Percentiles rank a stretch among this genome's conserved stretches.
phyloP scores from a whole-genome alignment of 2,797 vertebrate species.

The Tinamus major region DNA sequence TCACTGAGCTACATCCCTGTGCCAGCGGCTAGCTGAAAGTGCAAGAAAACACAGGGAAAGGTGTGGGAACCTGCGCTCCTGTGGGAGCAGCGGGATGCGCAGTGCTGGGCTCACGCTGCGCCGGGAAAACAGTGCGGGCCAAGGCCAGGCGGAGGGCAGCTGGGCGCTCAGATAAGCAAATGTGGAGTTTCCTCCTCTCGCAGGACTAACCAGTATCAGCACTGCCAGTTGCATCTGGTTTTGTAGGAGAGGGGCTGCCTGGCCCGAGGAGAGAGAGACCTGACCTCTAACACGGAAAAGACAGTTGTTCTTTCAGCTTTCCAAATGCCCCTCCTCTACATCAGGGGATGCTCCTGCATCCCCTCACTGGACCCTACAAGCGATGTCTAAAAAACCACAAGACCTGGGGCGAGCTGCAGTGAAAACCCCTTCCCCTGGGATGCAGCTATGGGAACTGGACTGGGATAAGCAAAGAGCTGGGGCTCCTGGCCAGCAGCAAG shows the following conservation, averaged over 20 bases:
- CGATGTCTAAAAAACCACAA: too few species aligned
- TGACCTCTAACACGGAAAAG: neutral
- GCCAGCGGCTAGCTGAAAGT: too few species aligned
- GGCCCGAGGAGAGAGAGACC: neutral
- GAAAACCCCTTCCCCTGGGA: neutral
- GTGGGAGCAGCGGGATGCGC: neutral
- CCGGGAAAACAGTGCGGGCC: neutral
- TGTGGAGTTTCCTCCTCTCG: fast-evolving
- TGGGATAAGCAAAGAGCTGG: neutral
- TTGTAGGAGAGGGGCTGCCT: neutral
- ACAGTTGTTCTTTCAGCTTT: neutral
- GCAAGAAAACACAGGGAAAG: neutral
- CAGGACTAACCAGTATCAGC: fast-evolving
- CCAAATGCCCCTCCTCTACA: neutral
- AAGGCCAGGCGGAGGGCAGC: neutral
- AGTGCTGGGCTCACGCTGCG: neutral
- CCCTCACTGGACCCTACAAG: too few species aligned
- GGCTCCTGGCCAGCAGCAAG: neutral
- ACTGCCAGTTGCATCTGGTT: fast-evolving
- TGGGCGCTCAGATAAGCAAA: neutral
- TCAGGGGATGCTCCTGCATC: neutral
- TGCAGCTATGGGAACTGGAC: neutral
- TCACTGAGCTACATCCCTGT: fast-evolving
- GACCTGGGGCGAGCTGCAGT: too few species aligned
- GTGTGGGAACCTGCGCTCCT: too few species aligned